Conservation (phyloP, 2,113 vertebrate species). For the Camelus dromedarius region DNA sequence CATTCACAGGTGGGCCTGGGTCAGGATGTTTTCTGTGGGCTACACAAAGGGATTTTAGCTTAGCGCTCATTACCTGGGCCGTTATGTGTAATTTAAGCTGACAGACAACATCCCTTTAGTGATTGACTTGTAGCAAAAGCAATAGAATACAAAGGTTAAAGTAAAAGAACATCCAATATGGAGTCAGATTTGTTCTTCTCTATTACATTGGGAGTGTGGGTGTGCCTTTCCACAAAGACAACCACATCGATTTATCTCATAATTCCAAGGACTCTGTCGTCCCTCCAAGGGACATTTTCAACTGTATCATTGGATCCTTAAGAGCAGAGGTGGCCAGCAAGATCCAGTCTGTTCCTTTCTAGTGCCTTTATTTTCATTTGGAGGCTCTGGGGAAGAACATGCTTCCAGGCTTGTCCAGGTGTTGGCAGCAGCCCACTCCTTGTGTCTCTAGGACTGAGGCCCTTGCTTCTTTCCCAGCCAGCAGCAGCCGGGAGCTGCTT, state of each 20-base stretch:
- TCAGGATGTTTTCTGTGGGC: too few species aligned
- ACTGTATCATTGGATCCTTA: neutral
- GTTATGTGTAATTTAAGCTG: too few species aligned
- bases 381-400: neutral
- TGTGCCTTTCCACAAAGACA: neutral
- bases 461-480: neutral
- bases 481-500: neutral
- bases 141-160: too few species aligned
- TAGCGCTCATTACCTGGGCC: too few species aligned
- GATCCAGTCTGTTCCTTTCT: neutral
- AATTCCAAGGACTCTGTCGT: neutral
- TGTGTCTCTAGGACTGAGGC: neutral
- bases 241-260: fast-evolving
- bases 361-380: neutral
- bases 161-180: too few species aligned
- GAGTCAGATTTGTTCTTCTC: too few species aligned
- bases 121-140: too few species aligned
- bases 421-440: neutral
- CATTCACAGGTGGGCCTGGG: too few species aligned
- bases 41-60: too few species aligned
- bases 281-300: neutral
- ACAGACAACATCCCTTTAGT: too few species aligned
- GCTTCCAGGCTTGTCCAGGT: neutral
- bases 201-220: neutral
- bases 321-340: neutral